Evolutionary conservation across 2,113 vertebrate species (phyloP).

Genomic region (Etia nguti): DNA sequence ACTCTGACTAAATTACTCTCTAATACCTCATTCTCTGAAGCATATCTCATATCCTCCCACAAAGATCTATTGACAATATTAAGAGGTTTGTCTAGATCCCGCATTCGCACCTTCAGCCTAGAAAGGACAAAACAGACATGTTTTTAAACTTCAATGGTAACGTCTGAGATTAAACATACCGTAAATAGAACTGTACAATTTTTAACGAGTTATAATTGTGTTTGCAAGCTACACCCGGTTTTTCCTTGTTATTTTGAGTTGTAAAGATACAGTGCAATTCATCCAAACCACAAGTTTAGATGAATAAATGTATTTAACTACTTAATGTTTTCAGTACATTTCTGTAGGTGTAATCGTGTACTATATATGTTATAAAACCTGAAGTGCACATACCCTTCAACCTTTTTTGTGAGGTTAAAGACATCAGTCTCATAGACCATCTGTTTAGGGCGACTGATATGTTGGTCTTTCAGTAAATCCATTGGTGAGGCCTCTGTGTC

Average conservation of each 20-base stretch:
- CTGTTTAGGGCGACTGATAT: slow-evolving; percentile 80
- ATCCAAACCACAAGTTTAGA: background rate
- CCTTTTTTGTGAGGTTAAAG: slow-evolving; percentile 70
- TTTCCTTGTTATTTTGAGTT: background rate
- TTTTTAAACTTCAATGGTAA: background rate
- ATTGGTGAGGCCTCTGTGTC: slow-evolving; percentile 57
- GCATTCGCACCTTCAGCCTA: slow-evolving; percentile 64
- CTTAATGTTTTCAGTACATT: background rate
- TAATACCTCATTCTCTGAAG: slow-evolving; percentile 65
- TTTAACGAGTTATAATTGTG: background rate
- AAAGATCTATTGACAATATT: slow-evolving; percentile 55
- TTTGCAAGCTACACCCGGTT: background rate
- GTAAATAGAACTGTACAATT: background rate
- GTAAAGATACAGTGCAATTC: background rate
- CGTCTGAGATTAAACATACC: background rate
- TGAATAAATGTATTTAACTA: background rate
- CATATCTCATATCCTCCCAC: slow-evolving; percentile 55
- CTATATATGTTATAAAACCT: background rate
- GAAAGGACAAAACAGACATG: background rate
- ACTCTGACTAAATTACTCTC: background rate
- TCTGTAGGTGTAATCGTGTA: background rate
- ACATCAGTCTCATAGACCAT: slow-evolving; percentile 82
- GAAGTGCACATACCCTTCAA: slow-evolving; percentile 74
- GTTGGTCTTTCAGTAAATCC: slow-evolving; percentile 77
- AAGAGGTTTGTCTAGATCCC: slow-evolving; percentile 61